Evolutionary conservation across 1,140 invertebrate species (phyloP).

Genomic region (Drosophila hydei): DNA sequence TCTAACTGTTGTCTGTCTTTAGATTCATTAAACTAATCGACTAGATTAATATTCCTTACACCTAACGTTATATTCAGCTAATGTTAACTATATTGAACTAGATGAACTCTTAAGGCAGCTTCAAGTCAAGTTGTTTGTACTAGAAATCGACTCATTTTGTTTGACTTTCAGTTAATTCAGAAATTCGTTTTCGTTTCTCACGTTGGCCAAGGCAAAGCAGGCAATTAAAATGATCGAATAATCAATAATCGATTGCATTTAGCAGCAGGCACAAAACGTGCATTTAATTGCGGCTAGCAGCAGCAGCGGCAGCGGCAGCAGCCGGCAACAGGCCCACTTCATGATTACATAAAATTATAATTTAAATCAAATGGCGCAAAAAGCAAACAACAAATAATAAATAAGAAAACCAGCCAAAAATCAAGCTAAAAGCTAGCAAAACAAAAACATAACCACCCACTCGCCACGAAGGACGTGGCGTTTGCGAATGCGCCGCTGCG

Average conservation of each 20-base stretch:
- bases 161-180: constrained; percentile 16
- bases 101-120: not conserved
- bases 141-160: not conserved
- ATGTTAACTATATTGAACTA: no score
- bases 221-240: constrained; percentile 73
- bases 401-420: constrained; percentile 44
- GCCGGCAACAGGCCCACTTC: constrained; percentile 31
- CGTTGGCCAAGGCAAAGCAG: constrained; percentile 68
- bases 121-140: not conserved
- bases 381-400: constrained; percentile 53
- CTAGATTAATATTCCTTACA: no score
- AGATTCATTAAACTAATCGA: no score
- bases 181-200: constrained; percentile 52
- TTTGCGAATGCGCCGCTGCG: constrained; percentile 75
- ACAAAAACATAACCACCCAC: constrained; percentile 56
- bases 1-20: no score
- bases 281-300: constrained; percentile 78
- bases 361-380: constrained; percentile 77
- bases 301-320: constrained; percentile 39
- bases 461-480: constrained; percentile 72
- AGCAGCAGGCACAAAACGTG: constrained; percentile 68
- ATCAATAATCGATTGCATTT: constrained; percentile 77
- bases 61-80: no score
- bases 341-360: constrained; percentile 81
- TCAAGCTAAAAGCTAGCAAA: constrained; percentile 5